Evolutionary conservation across 2,888 invertebrate genomes (phyloP), one percentile per base, ranked within the genome.

Genomic region (Bedellia somnulentella): DNA sequence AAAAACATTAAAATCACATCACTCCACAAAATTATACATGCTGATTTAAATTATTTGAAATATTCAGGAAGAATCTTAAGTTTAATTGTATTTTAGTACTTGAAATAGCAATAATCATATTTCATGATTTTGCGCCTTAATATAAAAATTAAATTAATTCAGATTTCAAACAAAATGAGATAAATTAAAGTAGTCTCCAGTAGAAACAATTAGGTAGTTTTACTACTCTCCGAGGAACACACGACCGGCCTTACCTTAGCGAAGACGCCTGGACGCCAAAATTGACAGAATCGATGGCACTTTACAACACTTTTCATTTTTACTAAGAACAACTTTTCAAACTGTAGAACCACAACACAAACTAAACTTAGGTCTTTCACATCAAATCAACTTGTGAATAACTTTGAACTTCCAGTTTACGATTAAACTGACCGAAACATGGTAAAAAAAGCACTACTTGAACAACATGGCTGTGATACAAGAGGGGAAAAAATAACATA

Each of bases 211-310:
- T n/a, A n/a, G n/a, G n/a, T n/a, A n/a, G n/a, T n/a, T n/a, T n/a
- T n/a, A n/a, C n/a, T n/a, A n/a, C n/a, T 6, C 18, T 18, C 18
- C 18, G 5, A 9, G 18, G 61, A 60, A 73, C 71, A 70, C 75
- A 71, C 75, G 55, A 73, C 76, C 71, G 70, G 63, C 68, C 77
- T 77, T 77, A 77, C 77, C 77, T 77, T 70, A 47, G 47, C 55
- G 57, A 59, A 54, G 68, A 68, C 64, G 73, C 64, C 71, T 64
- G 62, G 73, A 66, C 58, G 71, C 60, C 68, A 68, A 67, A 55
- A 57, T 67, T 58, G 71, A 60, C 68, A 68, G 67, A 55, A 57
- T 67, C 63, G 64, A 60, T 71, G 64, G 71, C 76, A 76, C 76
- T 76, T 76, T 60, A 55, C 45, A 61, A 63, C 76, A 76, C 76